Conservation (phyloP, 2,888 invertebrate species). For the Chymomyza fuscimana region DNA sequence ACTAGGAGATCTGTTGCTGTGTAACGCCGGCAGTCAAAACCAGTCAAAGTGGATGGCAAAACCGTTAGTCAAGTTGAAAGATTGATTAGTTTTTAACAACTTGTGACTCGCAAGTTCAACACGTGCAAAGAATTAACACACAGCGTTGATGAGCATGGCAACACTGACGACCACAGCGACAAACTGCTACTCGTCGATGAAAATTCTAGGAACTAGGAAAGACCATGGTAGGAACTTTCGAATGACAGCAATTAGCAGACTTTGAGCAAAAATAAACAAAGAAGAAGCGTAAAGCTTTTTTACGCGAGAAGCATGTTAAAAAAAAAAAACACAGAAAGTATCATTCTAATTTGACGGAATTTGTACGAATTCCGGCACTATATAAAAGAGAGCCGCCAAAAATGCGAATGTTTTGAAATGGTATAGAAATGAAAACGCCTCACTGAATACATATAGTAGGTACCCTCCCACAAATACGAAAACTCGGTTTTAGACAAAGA, state of each 20-base stretch:
- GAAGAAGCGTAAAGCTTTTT: background rate
- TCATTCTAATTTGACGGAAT: too few relatives aligned
- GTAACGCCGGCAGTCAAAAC: conserved; percentile 49
- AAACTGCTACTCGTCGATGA: background rate
- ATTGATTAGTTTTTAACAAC: conserved; percentile 76
- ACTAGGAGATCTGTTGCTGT: background rate
- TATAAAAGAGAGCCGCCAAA: too few relatives aligned
- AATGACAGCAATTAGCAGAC: conserved; percentile 62
- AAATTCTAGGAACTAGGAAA: background rate
- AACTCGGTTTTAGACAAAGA: too few relatives aligned
- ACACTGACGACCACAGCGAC: background rate
- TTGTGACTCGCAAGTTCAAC: conserved; percentile 63
- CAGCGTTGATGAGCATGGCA: conserved; percentile 4
- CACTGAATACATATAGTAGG: too few relatives aligned
- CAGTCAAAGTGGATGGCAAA: conserved; percentile 56
- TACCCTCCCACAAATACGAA: too few relatives aligned
- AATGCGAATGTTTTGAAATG: too few relatives aligned
- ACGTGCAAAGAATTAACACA: conserved; percentile 64
- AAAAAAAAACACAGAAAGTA: too few relatives aligned
- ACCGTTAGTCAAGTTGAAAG: conserved; percentile 73
- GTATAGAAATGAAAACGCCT: too few relatives aligned
- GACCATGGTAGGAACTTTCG: conserved; percentile 35
- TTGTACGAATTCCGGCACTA: too few relatives aligned
- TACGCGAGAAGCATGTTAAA: too few relatives aligned
- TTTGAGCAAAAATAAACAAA: conserved; percentile 19